Percentiles rank a stretch among this genome's conserved stretches.
These are phyloP conservation scores for Microtus montanus DNA, from an alignment of 2,113 vertebrate genomes.

Conservation along the genomic window DNA sequence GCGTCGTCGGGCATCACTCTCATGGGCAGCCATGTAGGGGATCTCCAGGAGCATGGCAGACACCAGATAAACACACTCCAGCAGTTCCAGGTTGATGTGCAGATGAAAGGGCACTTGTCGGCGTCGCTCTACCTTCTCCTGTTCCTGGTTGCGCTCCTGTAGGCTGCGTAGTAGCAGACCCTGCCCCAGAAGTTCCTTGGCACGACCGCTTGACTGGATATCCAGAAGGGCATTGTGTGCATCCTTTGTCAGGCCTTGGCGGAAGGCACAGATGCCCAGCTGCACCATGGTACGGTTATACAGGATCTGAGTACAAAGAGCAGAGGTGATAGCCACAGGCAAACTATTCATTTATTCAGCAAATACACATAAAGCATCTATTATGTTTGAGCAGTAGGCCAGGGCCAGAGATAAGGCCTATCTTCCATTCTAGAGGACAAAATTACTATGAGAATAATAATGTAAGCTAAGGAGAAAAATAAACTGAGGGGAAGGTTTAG, in stretches of 20 bases:
- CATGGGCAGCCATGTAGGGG: constrained; percentile 95
- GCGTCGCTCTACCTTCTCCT: constrained; percentile 95
- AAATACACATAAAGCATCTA: neutral
- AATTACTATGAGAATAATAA: neutral
- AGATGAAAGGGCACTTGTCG: constrained; percentile 95
- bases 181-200: constrained; percentile 95
- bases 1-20: constrained; percentile 92
- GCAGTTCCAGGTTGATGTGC: constrained; percentile 95
- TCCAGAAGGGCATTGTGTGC: constrained; percentile 95
- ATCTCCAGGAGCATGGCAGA: constrained; percentile 95
- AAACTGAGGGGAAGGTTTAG: neutral
- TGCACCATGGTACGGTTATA: constrained; percentile 97
- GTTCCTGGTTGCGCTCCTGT: constrained; percentile 95
- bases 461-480: neutral
- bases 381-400: neutral
- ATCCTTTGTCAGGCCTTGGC: constrained; percentile 95
- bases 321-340: neutral
- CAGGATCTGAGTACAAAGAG: constrained; percentile 87
- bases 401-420: neutral
- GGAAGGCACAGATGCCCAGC: constrained; percentile 95
- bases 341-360: neutral
- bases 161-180: constrained; percentile 94
- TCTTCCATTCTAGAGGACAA: neutral
- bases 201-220: constrained; percentile 94
- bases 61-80: constrained; percentile 95